Evolutionary conservation across 2,113 vertebrate genomes (phyloP), one percentile per base, ranked within the genome.

Genomic region (Eulacestoma nigropectus): DNA sequence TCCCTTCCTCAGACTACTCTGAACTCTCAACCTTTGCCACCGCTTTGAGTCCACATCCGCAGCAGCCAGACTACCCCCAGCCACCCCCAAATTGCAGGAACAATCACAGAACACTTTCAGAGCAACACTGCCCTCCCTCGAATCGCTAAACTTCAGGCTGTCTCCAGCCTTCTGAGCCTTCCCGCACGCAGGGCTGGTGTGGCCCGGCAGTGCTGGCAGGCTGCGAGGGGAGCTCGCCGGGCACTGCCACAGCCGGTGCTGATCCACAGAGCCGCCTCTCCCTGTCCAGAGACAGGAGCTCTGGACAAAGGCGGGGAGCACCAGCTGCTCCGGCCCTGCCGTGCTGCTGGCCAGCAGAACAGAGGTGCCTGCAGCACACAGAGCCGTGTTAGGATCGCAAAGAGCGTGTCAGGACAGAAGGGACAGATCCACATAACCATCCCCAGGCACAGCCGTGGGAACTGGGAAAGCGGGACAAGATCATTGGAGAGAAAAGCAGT

Each of bases 41-140:
- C 4, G 44, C 95, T 96, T 95, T 96, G 90, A 93, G 90, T n/a
- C 91, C 82, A 25, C 79, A 92, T 75, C 90, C 27, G 26, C 95
- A 72, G 85, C 87, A 86, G 60, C 75, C 39, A 33, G 83, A 65
- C 79, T 63, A 46, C 25, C 67, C 53, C 17, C 59, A 64, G 72
- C 56, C 83, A 72, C 6, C 60, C 76, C 93, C 83, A 89, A 87
- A 94, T 68, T 89, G 83, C 85, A 56, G 79, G 37, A 91, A 68
- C 47, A 52, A 49, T 22, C 46, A 74, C 64, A 42, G 75, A 93
- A 52, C 19, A 11, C 76, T 92, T 74, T 41, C 60, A 84, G 69
- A 97, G 90, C 55, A 80, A 78, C 1, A 26, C 55, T 86, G 83
- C 68, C 79, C 76, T 96, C 83, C 52, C 29, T 81, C 1, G 5